A percentile compares a stretch with the other conserved stretches of the same genome.
These are phyloP conservation scores for Bradypodion ventrale DNA, from an alignment of 2,797 vertebrate genomes.

Conservation along the genomic window DNA sequence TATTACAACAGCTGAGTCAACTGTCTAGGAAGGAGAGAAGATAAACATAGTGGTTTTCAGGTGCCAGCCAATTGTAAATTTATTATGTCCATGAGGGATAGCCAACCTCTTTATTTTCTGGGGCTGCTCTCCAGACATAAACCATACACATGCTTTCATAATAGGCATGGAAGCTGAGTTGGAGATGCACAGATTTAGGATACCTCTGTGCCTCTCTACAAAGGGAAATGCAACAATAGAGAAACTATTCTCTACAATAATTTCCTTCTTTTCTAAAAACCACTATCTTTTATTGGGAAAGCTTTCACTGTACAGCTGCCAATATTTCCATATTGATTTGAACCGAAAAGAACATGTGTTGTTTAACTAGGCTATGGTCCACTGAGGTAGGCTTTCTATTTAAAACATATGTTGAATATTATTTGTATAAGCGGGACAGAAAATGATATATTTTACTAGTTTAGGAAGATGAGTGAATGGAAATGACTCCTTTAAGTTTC, in stretches of 20 bases:
- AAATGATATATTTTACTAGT: constrained; percentile 45
- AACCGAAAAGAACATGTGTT: neutral
- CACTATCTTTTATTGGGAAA: neutral
- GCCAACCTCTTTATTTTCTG: neutral
- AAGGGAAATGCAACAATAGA: neutral
- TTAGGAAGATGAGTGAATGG: constrained; percentile 46
- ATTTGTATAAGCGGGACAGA: constrained; percentile 37
- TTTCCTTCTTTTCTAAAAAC: neutral
- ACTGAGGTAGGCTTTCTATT: constrained; percentile 37
- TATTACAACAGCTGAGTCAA: neutral
- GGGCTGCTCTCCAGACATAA: neutral
- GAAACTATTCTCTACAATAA: neutral
- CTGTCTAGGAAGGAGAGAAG: neutral
- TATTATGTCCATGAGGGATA: neutral
- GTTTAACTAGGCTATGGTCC: constrained; percentile 44
- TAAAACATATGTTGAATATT: constrained; percentile 55
- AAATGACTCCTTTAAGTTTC: constrained; percentile 36
- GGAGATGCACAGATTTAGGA: neutral
- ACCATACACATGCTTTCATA: neutral
- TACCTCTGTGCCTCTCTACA: neutral
- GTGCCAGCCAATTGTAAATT: constrained; percentile 15
- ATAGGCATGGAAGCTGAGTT: neutral
- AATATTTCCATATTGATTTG: constrained; percentile 7
- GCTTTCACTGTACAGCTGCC: neutral
- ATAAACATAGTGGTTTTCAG: neutral